phyloP scores from a whole-genome alignment of 2,888 invertebrate species.

The Holacanthella duospinosa region DNA sequence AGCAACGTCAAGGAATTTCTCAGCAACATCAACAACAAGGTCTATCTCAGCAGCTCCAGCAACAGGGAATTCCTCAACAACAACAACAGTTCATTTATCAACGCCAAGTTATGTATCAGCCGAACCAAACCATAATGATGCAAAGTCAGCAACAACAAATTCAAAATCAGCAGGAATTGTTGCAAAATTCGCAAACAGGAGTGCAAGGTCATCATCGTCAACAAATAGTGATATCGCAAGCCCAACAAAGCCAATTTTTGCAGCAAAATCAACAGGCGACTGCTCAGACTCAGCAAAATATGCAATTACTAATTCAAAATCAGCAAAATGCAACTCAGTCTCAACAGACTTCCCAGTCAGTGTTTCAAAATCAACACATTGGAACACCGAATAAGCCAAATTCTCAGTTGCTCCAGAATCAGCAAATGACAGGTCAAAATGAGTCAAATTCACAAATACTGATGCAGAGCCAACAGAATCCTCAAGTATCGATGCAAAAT shows the following conservation, averaged over 20 bases:
- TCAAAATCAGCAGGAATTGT: not conserved
- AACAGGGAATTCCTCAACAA: not conserved
- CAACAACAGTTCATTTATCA: not conserved
- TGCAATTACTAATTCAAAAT: not conserved
- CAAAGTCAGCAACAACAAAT: not conserved
- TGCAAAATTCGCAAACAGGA: not conserved
- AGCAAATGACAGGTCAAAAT: not conserved
- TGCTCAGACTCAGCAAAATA: not conserved
- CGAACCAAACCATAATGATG: not conserved
- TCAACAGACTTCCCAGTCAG: not conserved
- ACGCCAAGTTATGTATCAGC: not conserved
- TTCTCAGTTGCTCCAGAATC: not conserved
- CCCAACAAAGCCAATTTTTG: not conserved
- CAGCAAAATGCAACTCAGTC: not conserved
- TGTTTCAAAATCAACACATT: not conserved
- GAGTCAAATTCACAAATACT: too few species aligned
- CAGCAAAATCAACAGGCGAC: slow-evolving; percentile 1
- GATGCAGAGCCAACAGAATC: not conserved
- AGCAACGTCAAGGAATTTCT: not conserved
- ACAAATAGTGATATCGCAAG: not conserved
- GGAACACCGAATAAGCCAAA: not conserved
- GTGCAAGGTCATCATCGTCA: not conserved
- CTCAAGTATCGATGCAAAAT: not conserved
- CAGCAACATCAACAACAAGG: not conserved
- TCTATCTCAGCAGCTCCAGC: not conserved